These are phyloP conservation scores for Lepisosteus oculatus DNA, from an alignment of 2,113 vertebrate genomes.

Conservation along the genomic window DNA sequence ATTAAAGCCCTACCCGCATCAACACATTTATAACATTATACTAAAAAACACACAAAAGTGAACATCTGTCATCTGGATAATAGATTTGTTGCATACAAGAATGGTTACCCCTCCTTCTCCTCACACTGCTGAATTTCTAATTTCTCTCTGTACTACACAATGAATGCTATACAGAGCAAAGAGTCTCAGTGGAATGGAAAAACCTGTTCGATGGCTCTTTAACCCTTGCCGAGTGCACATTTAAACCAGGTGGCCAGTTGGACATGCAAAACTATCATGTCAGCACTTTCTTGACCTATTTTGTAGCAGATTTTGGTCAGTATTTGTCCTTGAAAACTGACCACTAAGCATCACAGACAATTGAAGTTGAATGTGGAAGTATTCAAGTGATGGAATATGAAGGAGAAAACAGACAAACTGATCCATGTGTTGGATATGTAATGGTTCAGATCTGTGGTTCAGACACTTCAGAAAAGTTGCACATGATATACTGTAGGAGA, in stretches of 20 bases:
- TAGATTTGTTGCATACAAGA: neutral
- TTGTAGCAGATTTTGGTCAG: no score
- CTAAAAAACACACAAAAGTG: neutral
- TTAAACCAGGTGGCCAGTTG: conserved; percentile 7
- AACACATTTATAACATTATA: neutral
- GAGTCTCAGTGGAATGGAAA: conserved; percentile 1
- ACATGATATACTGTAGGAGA: no score
- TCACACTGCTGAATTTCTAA: neutral
- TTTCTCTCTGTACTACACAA: neutral
- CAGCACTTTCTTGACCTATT: no score
- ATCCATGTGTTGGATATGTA: no score
- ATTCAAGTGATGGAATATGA: no score
- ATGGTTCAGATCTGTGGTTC: no score
- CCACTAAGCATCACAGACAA: no score
- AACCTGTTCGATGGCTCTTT: conserved; percentile 6
- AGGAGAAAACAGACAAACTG: no score
- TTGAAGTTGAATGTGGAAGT: no score
- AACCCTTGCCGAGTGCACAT: neutral
- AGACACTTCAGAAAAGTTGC: no score
- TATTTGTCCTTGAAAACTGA: no score
- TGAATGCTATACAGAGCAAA: neutral
- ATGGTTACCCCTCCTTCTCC: neutral
- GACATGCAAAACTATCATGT: neutral
- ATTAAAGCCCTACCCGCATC: neutral
- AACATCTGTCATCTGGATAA: neutral